These are phyloP conservation scores for Caenorhabditis plicata DNA, from an alignment of 2,888 invertebrate species.

Conservation along the genomic window DNA sequence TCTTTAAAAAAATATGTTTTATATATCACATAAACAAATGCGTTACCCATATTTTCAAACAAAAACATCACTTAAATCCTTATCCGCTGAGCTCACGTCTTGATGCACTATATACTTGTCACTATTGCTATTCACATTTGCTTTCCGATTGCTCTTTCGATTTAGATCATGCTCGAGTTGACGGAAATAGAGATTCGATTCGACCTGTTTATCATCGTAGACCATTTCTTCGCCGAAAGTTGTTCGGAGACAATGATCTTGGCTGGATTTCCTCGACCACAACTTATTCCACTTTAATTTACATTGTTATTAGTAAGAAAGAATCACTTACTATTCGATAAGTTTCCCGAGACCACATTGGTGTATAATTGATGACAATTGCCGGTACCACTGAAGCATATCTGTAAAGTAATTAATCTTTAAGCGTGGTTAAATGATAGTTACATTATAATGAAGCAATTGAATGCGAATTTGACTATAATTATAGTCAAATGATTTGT, in stretches of 20 bases:
- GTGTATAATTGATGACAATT: conserved; percentile 23
- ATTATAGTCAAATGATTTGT: conserved; percentile 11
- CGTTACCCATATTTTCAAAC: too few species aligned
- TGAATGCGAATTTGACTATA: conserved; percentile 17
- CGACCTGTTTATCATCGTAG: conserved; percentile 20
- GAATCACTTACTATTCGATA: conserved; percentile 7
- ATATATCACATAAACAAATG: too few species aligned
- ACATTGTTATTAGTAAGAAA: not conserved
- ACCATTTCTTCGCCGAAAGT: conserved; percentile 31
- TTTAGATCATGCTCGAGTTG: conserved; percentile 16
- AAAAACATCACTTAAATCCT: too few species aligned
- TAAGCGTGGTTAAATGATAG: too few species aligned
- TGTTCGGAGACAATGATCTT: conserved; percentile 8
- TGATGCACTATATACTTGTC: too few species aligned
- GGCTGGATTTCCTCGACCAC: not conserved
- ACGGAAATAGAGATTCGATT: conserved; percentile 22
- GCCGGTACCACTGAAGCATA: conserved; percentile 22
- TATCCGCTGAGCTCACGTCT: too few species aligned
- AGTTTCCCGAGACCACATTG: conserved; percentile 25
- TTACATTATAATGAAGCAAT: conserved; percentile 21
- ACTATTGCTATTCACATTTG: not conserved
- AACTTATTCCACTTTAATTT: conserved; percentile 13
- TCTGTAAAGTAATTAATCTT: not conserved
- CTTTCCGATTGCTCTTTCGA: too few species aligned
- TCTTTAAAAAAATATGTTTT: too few species aligned